Evolutionary conservation across 1,140 invertebrate species (phyloP).

Genomic region (Drosophila littoralis): DNA sequence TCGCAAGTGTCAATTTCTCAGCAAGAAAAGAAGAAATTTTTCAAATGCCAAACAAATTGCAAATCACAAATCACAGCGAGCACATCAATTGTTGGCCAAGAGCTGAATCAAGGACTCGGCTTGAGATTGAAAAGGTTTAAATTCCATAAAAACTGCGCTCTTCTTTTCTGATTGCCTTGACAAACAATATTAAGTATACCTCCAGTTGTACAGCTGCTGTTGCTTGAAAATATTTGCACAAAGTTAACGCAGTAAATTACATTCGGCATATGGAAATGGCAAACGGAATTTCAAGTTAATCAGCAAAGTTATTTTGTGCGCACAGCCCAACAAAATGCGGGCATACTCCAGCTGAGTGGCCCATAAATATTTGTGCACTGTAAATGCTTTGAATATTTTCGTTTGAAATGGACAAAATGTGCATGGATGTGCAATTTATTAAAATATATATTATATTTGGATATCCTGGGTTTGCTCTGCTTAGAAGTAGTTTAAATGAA

Average conservation of each 20-base stretch:
- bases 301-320: constrained; percentile 40
- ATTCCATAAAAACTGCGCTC: constrained; percentile 33
- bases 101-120: constrained; percentile 9
- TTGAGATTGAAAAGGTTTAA: constrained; percentile 46
- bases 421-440: neutral
- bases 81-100: constrained; percentile 6
- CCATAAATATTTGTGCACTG: constrained; percentile 33
- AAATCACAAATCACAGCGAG: constrained; percentile 38
- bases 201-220: constrained; percentile 32
- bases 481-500: too few species aligned
- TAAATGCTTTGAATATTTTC: constrained; percentile 3
- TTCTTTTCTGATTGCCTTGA: constrained; percentile 32
- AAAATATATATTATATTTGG: neutral
- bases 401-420: neutral
- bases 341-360: neutral
- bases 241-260: constrained; percentile 51
- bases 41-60: constrained; percentile 36
- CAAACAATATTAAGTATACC: constrained; percentile 52
- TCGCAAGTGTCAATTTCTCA: constrained; percentile 38
- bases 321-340: constrained; percentile 18
- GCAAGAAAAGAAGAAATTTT: constrained; percentile 3
- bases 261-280: constrained; percentile 45
- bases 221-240: constrained; percentile 53
- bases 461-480: too few species aligned
- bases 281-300: constrained; percentile 52